These are phyloP conservation scores for Trypoxylus dichotomus DNA, from an alignment of 1,140 invertebrate species.

Conservation along the genomic window DNA sequence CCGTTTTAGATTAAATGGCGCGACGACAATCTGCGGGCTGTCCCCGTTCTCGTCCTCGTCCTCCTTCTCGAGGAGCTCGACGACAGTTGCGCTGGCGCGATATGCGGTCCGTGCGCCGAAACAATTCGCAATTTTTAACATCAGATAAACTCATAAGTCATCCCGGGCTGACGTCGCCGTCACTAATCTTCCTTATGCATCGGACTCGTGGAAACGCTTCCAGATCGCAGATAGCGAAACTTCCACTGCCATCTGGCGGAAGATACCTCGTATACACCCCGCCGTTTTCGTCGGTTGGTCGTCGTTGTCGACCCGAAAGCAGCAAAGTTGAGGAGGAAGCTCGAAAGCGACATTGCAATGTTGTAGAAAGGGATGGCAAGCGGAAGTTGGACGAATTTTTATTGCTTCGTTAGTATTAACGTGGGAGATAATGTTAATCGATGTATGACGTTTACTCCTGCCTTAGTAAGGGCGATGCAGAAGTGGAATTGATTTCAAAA, in stretches of 20 bases:
- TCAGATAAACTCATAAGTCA: conserved; percentile 25
- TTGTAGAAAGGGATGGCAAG: not conserved
- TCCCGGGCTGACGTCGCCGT: not conserved
- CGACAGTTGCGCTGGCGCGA: not conserved
- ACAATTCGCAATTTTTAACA: conserved; percentile 27
- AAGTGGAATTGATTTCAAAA: too few relatives aligned
- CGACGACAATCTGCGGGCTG: not conserved
- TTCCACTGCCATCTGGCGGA: conserved; percentile 5
- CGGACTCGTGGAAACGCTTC: conserved; percentile 13
- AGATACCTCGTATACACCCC: not conserved
- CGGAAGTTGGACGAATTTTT: not conserved
- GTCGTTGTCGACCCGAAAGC: not conserved
- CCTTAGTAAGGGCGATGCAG: not conserved
- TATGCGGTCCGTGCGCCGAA: not conserved
- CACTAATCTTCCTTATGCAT: conserved; percentile 23
- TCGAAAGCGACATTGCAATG: not conserved
- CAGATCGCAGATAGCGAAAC: not conserved
- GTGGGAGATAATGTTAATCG: too few relatives aligned
- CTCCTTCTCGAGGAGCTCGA: not conserved
- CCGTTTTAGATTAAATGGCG: conserved; percentile 19
- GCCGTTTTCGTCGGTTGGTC: not conserved
- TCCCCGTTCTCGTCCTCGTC: not conserved
- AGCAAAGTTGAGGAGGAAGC: not conserved
- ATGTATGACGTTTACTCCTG: not conserved
- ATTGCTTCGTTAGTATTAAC: not conserved